Evolutionary conservation across 2,113 vertebrate genomes (phyloP), one percentile per base, ranked within the genome.

Genomic region (Sander lucioperca): DNA sequence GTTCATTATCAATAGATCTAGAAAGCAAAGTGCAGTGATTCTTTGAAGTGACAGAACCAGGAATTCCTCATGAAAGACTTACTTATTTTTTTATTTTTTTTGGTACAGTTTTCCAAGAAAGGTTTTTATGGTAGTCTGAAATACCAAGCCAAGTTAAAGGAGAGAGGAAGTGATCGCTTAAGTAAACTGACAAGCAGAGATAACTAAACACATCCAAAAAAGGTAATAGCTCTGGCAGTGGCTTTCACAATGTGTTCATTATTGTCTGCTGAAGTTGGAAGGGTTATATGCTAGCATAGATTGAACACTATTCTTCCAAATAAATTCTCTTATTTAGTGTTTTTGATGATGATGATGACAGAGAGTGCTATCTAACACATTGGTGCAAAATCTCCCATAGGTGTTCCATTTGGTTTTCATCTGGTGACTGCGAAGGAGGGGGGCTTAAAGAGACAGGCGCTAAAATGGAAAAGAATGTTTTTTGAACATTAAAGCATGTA

Each of bases 201-300:
- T 86, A 90, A 89, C 83, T 89, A 92, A 94, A 93, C 91, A 89
- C 79, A 89, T 84, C 94, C 94, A 92, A 93, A 94, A 93, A 94
- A 91, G 94, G 94, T 86, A 87, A 93, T 75, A 73, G 74, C 77
- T 87, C 82, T 67, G 58, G 80, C 70, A 76, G 66, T 4, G 79
- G 84, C 82, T 33, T 53, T 84, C 56, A 74, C 77, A 72, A 33
- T 84, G 77, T 74, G 67, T 74, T 85, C 71, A 81, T 77, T 75
- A 79, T 64, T 70, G 81, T 80, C 84, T 77, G 76, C 87, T 86
- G 48, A 83, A 69, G 56, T 59, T 81, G 59, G 76, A 82, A 62
- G 68, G 53, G 59, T 75, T 79, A 33, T 67, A 1, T 33, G 33
- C 33, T 66, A 23, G 23, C 18, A 66, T 27, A 48, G 4, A 48